Base-by-base conservation (phyloP, 37 sponge, comb jelly and placozoan species). In the Halichondria panicea region DNA sequence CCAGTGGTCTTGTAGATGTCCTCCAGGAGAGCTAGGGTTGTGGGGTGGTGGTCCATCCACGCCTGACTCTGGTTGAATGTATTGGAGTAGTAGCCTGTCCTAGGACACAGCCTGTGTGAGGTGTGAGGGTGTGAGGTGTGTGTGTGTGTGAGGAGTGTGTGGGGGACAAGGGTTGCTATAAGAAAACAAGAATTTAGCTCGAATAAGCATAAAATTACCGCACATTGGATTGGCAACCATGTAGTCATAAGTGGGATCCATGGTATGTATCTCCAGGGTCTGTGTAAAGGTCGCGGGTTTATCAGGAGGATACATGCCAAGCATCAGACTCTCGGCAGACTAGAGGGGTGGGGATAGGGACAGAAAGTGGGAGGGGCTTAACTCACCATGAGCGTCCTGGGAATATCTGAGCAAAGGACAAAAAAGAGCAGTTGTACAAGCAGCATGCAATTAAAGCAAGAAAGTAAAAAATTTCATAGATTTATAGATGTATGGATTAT, bases 251-350 rank as follows among this genome's bases (percentile, higher is more conserved):
- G 36, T 48, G 12, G 24, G 37, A 60, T 81, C 82, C 55, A 71
- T 11, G 30, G 82, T 81, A n/a, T 72, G 50, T 22, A 81, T 19
- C 22, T 60, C 54, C 6, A 81, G 30, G 0, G 54, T 27, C 24
- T 71, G 53, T 37, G 73, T 81, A 4, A 0, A 5, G 22, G 63
- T 50, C 12, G 43, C 67, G n/a, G n/a, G 7, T 12, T n/a, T 21
- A 36, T 72, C 35, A 6, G 55, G 63, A 30, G 82, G 82, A 41
- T 50, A 81, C 82, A 81, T 81, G 6, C 65, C 82, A 19, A 72
- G 55, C 34, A 81, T 72, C n/a, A 81, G 42, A 1, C 53, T 30
- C 65, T 81, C 64, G 48, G 82, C 82, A 37, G 82, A 81, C 82
- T 72, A 43, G 19, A 13, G 1, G 1, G 32, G 34, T 7, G 34